Evolutionary conservation across 2,888 invertebrate genomes (phyloP).

Genomic region (Plusia festucae): DNA sequence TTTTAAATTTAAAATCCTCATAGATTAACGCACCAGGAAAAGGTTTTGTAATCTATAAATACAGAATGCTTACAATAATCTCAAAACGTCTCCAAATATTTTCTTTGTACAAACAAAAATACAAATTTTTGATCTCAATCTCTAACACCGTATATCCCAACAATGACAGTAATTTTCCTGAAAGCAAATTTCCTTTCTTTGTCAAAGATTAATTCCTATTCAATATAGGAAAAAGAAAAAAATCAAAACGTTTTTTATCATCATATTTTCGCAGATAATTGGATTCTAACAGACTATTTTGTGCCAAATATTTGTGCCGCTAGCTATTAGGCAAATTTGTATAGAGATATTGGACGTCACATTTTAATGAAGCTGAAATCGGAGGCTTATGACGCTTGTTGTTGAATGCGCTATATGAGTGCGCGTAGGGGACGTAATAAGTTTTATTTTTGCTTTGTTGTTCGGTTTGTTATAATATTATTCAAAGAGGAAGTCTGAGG

Average conservation of each 20-base stretch:
- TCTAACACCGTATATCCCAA: slow-evolving; percentile 54
- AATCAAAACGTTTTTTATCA: slow-evolving; percentile 58
- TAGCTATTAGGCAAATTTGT: slow-evolving; percentile 26
- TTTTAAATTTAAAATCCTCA: too few species aligned
- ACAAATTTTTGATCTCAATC: slow-evolving; percentile 46
- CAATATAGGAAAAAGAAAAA: slow-evolving; percentile 56
- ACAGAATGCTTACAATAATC: not conserved
- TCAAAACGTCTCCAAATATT: slow-evolving; percentile 34
- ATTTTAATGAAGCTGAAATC: slow-evolving; percentile 42
- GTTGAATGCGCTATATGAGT: slow-evolving; percentile 39
- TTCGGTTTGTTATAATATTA: slow-evolving; percentile 83
- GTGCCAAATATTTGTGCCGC: slow-evolving; percentile 55
- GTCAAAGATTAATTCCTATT: slow-evolving; percentile 68
- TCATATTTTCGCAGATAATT: slow-evolving; percentile 52
- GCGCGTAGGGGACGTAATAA: slow-evolving; percentile 63
- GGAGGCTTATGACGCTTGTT: slow-evolving; percentile 26
- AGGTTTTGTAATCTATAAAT: not conserved
- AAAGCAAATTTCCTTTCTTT: slow-evolving; percentile 67
- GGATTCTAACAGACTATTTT: slow-evolving; percentile 52
- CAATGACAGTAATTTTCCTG: slow-evolving; percentile 73
- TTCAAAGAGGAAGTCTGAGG: slow-evolving; percentile 85
- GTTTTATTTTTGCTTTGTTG: slow-evolving; percentile 81
- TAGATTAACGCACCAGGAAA: not conserved
- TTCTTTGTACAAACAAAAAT: too few species aligned
- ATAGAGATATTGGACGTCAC: slow-evolving; percentile 21